These are phyloP conservation scores for Grammomys surdaster DNA, from an alignment of 2,113 vertebrate genomes.

Conservation along the genomic window DNA sequence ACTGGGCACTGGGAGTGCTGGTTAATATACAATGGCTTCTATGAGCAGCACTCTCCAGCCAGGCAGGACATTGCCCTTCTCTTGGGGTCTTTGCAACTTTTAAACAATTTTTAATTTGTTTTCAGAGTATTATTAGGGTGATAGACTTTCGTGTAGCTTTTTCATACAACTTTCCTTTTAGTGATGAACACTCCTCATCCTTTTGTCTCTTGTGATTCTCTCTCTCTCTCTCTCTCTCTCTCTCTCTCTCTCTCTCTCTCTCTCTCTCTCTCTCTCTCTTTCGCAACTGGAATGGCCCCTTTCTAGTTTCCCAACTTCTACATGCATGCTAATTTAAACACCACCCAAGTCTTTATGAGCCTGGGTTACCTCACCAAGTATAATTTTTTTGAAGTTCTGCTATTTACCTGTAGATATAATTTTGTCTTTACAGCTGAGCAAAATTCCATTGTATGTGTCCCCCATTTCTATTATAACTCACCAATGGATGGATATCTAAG, in stretches of 20 bases:
- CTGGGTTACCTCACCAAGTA: not conserved
- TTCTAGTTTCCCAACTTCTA: not conserved
- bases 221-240: no score
- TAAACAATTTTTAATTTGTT: not conserved
- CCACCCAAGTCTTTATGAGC: not conserved
- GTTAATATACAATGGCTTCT: not conserved
- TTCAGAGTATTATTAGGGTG: not conserved
- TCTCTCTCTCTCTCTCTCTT: not conserved
- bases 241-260: not conserved
- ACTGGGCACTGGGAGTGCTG: not conserved
- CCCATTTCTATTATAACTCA: not conserved
- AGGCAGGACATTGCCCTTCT: not conserved
- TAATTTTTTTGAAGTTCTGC: not conserved
- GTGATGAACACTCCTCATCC: not conserved
- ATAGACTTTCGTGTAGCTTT: not conserved
- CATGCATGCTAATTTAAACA: not conserved
- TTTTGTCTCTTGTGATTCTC: not conserved
- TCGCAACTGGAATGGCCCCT: not conserved
- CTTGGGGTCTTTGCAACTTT: not conserved
- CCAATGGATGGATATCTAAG: not conserved
- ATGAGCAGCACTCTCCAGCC: not conserved
- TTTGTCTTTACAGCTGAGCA: not conserved
- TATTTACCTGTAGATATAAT: not conserved
- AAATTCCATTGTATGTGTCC: not conserved
- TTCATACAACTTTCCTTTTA: not conserved